Conservation (phyloP, 1,140 invertebrate species). For the Vanessa atalanta region DNA sequence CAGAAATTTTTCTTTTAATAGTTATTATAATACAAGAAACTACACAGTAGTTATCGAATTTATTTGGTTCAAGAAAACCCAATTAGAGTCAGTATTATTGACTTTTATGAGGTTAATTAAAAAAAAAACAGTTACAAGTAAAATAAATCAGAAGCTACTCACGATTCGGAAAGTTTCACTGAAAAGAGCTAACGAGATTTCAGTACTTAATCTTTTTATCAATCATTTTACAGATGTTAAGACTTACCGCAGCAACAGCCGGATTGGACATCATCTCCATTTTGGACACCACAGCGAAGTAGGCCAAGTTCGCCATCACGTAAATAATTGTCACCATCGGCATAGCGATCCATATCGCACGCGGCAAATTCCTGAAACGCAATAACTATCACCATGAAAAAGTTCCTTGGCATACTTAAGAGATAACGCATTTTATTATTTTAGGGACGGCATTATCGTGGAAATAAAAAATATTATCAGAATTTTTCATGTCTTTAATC, state of each 20-base stretch:
- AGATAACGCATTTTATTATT: not conserved
- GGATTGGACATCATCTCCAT: conserved; percentile 88
- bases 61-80: too few species aligned
- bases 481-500: not conserved
- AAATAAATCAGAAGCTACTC: too few species aligned
- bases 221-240: not conserved
- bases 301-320: conserved; percentile 93
- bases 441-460: not conserved
- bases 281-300: conserved; percentile 91
- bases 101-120: too few species aligned
- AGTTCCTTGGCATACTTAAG: not conserved
- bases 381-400: conserved; percentile 1
- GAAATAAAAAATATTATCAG: not conserved
- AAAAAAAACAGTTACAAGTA: too few species aligned
- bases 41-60: too few species aligned
- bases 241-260: conserved; percentile 91
- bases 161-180: too few species aligned
- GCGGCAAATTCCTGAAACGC: conserved; percentile 88
- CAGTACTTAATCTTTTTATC: not conserved
- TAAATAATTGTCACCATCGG: conserved; percentile 93
- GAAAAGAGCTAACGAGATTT: too few species aligned
- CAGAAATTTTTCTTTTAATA: too few species aligned
- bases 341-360: conserved; percentile 93
- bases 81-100: too few species aligned
- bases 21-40: too few species aligned